These are phyloP conservation scores for Scomber colias DNA, from an alignment of 2,113 vertebrate species.

Conservation along the genomic window DNA sequence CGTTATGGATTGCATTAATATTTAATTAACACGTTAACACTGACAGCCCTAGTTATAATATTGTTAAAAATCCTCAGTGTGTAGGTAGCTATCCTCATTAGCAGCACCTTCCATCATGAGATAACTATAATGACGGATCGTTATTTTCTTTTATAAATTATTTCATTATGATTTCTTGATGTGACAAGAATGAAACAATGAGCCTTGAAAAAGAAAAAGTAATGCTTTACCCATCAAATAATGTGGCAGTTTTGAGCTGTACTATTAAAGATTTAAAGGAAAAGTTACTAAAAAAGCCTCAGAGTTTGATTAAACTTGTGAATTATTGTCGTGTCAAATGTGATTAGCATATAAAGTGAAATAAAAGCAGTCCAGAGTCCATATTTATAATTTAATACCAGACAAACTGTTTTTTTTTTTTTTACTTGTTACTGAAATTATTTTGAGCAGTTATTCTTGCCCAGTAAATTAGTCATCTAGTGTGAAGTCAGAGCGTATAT, in stretches of 20 bases:
- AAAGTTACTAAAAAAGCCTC: too few relatives aligned
- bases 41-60: too few relatives aligned
- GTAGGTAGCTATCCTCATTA: neutral
- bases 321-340: too few relatives aligned
- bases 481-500: neutral
- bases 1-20: too few relatives aligned
- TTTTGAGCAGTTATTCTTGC: too few relatives aligned
- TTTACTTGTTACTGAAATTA: neutral
- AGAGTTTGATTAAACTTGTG: too few relatives aligned
- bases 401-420: neutral
- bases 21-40: too few relatives aligned
- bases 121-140: conserved; percentile 1
- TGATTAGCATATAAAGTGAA: too few relatives aligned
- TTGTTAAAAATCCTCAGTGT: neutral
- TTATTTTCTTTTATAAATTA: conserved; percentile 14
- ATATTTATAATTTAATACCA: too few relatives aligned
- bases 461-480: neutral
- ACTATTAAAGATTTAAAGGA: too few relatives aligned
- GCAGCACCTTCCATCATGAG: neutral
- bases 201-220: neutral
- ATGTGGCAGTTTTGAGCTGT: neutral
- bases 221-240: neutral
- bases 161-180: neutral
- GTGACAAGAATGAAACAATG: conserved; percentile 22
- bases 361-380: too few relatives aligned